Base-by-base conservation (phyloP, 2,797 vertebrate species). In the Rhinogobio ventralis region DNA sequence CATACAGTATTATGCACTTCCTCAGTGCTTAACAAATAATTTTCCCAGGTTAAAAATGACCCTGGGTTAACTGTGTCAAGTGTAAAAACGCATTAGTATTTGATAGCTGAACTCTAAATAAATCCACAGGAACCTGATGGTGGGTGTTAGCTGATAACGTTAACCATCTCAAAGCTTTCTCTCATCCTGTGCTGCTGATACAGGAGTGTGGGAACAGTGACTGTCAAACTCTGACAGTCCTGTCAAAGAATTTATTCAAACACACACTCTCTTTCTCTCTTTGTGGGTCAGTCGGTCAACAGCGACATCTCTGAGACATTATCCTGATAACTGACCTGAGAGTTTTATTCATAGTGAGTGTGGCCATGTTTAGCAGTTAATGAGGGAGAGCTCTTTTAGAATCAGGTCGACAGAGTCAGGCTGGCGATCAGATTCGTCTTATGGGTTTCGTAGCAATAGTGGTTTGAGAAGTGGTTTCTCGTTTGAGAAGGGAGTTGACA, bases 271-370 rank as follows among this genome's bases (percentile, higher is more conserved):
- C 23, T 36, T 28, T n/a, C 36, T 76, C 76, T 81, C 57, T 57
- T 76, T 75, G 68, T 75, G 69, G 51, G 62, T 84, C 81, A 86
- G 53, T 74, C 13, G 13, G 42, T 74, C 64, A 76, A 81, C 39
- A 64, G 53, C 8, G 2, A 68, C 67, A 25, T 55, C 36, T 75
- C 69, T 69, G 42, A 86, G 69, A 73, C 64, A 19, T 84, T 68
- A 64, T 62, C 46, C 73, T 73, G 79, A 85, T 82, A 85, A 85
- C 53, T 85, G 57, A 78, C 71, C 55, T 55, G 33, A 42, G 71
- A 39, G 79, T 87, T 42, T 87, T 85, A 87, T 87, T 87, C 79
- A 85, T 85, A 85, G 86, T 57, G 45, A 68, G 79, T 7, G 60
- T 69, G 73, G 55, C 33, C 80, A 82, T 79, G 82, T 82, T 82